Evolutionary conservation across 2,113 vertebrate genomes (phyloP).

Genomic region (Petroica traversi): DNA sequence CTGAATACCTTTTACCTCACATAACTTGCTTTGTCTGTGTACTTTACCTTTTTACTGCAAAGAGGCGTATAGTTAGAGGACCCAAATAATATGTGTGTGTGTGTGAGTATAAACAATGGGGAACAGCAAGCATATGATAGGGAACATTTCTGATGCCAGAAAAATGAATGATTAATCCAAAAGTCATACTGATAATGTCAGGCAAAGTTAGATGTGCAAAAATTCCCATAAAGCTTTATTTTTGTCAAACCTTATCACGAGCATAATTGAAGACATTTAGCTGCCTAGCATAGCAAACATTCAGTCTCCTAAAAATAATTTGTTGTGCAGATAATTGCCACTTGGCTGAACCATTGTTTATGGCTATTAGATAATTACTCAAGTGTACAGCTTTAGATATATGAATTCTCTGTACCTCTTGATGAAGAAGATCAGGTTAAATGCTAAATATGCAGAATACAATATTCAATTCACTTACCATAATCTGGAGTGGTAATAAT

Average conservation of each 20-base stretch:
- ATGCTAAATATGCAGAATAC: not conserved
- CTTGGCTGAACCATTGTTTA: slow-evolving; percentile 24
- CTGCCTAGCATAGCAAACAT: not conserved
- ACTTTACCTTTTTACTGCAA: not conserved
- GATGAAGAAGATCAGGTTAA: slow-evolving; percentile 2
- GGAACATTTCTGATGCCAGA: not conserved
- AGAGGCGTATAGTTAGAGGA: not conserved
- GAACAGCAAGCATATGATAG: not conserved
- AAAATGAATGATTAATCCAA: not conserved
- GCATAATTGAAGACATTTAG: slow-evolving; percentile 2
- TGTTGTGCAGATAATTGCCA: slow-evolving; percentile 17
- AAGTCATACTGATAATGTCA: not conserved
- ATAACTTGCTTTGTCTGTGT: not conserved
- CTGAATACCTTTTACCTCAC: not conserved
- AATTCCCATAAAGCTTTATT: not conserved
- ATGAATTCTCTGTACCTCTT: not conserved
- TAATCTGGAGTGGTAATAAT: not conserved
- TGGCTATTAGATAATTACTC: slow-evolving; percentile 22
- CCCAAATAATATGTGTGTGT: not conserved
- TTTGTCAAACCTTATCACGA: not conserved
- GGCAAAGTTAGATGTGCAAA: not conserved
- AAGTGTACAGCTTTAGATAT: not conserved
- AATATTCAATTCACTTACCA: not conserved
- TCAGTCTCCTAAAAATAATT: slow-evolving; percentile 14
- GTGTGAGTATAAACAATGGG: not conserved